Conservation (phyloP, 2,888 invertebrate species). For the Tanytarsus gracilentus region DNA sequence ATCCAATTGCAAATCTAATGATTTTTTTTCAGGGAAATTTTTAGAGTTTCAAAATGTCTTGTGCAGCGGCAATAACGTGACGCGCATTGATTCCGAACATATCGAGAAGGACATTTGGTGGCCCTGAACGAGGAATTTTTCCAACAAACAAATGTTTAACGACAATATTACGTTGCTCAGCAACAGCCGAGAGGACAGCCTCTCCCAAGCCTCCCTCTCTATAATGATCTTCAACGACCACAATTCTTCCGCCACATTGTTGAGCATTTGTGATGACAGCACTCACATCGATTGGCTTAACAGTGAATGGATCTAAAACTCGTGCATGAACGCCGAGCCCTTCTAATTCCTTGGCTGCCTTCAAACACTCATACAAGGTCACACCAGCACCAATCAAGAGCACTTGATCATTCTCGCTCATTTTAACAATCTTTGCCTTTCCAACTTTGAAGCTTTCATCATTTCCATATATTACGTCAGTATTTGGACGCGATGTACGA, state of each 20-base stretch:
- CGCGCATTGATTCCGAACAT: slow-evolving; percentile 80
- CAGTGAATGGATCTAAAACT: slow-evolving; percentile 89
- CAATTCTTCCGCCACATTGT: slow-evolving; percentile 67
- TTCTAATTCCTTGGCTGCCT: slow-evolving; percentile 67
- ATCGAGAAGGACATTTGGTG: slow-evolving; percentile 75
- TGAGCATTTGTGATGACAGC: slow-evolving; percentile 67
- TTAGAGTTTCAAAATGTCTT: slow-evolving; percentile 51
- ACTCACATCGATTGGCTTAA: slow-evolving; percentile 86
- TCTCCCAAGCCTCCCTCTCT: slow-evolving; percentile 87
- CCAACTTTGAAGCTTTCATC: slow-evolving; percentile 74
- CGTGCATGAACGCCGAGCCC: slow-evolving; percentile 64
- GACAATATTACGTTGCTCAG: slow-evolving; percentile 57
- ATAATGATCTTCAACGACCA: slow-evolving; percentile 98
- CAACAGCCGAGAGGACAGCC: slow-evolving; percentile 77
- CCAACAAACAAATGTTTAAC: slow-evolving; percentile 73
- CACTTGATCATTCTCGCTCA: slow-evolving; percentile 67
- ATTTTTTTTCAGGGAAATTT: no score
- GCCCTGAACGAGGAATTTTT: slow-evolving; percentile 86
- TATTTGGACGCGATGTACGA: slow-evolving; percentile 88
- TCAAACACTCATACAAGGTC: slow-evolving; percentile 82
- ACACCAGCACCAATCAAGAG: slow-evolving; percentile 89
- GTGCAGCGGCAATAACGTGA: slow-evolving; percentile 64
- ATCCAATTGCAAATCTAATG: no score
- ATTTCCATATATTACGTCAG: slow-evolving; percentile 75
- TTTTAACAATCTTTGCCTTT: slow-evolving; percentile 67